Conservation (phyloP, 2,888 invertebrate species). For the Leptinotarsa peninsularis region DNA sequence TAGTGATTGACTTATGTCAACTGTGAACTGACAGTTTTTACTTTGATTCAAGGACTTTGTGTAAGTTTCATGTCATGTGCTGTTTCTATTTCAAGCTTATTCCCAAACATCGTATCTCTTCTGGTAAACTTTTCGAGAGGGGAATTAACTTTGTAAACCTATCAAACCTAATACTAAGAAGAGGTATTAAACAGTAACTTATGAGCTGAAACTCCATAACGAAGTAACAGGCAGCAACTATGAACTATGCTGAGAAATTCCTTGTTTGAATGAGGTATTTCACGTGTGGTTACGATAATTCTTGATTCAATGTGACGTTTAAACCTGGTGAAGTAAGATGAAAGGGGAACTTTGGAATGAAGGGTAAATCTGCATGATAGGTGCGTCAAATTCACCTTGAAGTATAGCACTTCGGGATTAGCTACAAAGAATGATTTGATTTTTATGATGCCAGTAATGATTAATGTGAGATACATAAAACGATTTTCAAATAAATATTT, state of each 20-base stretch:
- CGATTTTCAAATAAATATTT: no score
- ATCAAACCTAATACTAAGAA: slow-evolving; percentile 1
- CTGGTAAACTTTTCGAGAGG: not conserved
- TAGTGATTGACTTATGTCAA: no score
- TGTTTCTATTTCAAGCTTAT: no score
- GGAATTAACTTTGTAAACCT: not conserved
- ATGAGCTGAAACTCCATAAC: not conserved
- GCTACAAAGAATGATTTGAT: not conserved
- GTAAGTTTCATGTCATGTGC: no score
- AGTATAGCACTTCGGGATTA: not conserved
- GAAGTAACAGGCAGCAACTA: slow-evolving; percentile 2
- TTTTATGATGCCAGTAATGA: not conserved
- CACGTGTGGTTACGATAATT: slow-evolving; percentile 8
- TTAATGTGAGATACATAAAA: no score
- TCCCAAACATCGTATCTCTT: no score
- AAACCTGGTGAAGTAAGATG: not conserved
- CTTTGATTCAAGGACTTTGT: no score
- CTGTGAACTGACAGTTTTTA: no score
- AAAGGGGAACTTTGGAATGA: not conserved
- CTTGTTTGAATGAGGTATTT: not conserved
- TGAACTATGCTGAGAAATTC: slow-evolving; percentile 2
- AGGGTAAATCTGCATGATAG: not conserved
- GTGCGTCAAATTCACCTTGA: not conserved
- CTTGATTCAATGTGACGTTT: slow-evolving; percentile 2
- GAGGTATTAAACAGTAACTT: not conserved